Conservation (phyloP, 2,113 vertebrate genomes). For the Ahaetulla prasina region DNA sequence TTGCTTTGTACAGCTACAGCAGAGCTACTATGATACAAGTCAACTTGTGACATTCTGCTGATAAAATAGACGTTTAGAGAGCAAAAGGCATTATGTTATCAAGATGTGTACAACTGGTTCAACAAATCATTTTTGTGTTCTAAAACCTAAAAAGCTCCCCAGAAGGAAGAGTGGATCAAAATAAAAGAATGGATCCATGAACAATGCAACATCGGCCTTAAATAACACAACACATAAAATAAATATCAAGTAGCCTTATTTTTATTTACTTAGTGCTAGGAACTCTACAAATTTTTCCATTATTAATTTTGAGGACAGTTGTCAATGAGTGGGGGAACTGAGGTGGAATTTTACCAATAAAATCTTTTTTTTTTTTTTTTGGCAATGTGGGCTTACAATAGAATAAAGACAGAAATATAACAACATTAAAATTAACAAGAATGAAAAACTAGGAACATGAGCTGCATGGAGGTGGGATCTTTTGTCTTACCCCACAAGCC, state of each 20-base stretch:
- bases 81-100: neutral
- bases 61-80: neutral
- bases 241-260: neutral
- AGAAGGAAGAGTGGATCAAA: neutral
- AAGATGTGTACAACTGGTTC: neutral
- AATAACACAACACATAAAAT: neutral
- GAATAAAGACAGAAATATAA: too few species aligned
- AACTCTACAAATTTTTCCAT: too few species aligned
- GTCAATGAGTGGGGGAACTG: too few species aligned
- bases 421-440: too few species aligned
- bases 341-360: too few species aligned
- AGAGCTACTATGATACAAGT: neutral
- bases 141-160: neutral
- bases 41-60: neutral
- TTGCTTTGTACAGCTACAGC: neutral
- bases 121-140: neutral
- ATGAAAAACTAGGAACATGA: too few species aligned
- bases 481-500: too few species aligned
- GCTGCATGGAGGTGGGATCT: too few species aligned
- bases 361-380: too few species aligned
- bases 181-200: neutral
- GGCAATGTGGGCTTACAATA: too few species aligned
- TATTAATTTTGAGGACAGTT: too few species aligned
- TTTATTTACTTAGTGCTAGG: neutral
- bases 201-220: neutral